Evolutionary conservation across 2,888 invertebrate species (phyloP), one percentile per base, ranked within the genome.

Genomic region (Mamestra brassicae): DNA sequence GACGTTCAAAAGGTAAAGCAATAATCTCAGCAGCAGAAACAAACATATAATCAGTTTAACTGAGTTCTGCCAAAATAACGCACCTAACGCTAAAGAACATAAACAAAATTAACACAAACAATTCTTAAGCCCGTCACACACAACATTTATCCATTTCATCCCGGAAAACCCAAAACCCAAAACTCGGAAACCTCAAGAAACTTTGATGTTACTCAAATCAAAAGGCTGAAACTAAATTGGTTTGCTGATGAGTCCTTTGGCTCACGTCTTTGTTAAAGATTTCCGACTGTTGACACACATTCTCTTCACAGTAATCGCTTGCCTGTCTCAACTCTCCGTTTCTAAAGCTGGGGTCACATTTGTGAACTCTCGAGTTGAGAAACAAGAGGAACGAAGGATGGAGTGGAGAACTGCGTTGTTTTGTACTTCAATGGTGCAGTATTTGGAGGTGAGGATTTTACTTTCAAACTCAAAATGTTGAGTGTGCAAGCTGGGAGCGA

Each of bases 281-380:
- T 87, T 84, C 84, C 80, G 80, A 85, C 84, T 88, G 88, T 89
- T 89, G 89, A 90, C 90, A 89, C 84, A 89, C 87, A 89, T 90
- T 89, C 87, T 84, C 85, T 90, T 88, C 83, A 79, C 69, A 65
- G 78, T 90, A 90, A 90, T 90, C 87, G 88, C 71, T 78, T 87
- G 74, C 78, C 78, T 83, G 88, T 86, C 84, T 80, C 80, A 73
- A 81, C 69, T 76, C 76, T 76, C 84, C 64, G 80, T 80, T 80
- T 75, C 54, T 87, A 87, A 87, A 66, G 88, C 75, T 64, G n/a
- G 58, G 62, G 69, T 74, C 74, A 84, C 81, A 86, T 64, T 71
- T 78, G 78, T 47, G 70, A 71, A 63, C 11, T 26, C 34, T 65
- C 13, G 34, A 63, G 54, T 55, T 15, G 15, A 50, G 17, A 26